Evolutionary conservation across 2,888 invertebrate genomes (phyloP).

Genomic region (Hydrotaea cyrtoneurina): DNA sequence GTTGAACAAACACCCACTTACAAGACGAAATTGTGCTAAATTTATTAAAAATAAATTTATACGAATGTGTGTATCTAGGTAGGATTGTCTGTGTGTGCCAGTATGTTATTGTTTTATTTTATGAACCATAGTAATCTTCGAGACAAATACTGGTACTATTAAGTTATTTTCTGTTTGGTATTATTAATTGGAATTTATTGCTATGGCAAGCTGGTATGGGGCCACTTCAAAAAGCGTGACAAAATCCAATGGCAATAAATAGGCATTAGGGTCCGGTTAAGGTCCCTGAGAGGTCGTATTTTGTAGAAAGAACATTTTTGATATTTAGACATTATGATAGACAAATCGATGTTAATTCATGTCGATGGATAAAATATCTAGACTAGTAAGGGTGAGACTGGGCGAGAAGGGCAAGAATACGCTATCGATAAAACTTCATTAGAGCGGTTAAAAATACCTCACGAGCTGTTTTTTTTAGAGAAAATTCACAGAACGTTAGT

Average conservation of each 20-base stretch:
- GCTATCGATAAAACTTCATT: no score
- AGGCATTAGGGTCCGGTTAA: neutral
- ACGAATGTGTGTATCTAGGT: neutral
- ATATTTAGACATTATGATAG: no score
- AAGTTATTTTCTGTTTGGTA: neutral
- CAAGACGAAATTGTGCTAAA: neutral
- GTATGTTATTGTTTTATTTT: neutral
- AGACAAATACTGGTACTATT: neutral
- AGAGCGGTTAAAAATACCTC: no score
- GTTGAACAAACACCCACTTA: neutral
- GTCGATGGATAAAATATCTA: no score
- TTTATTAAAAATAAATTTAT: neutral
- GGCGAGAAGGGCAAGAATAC: no score
- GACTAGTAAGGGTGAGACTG: no score
- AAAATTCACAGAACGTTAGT: no score
- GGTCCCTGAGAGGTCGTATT: neutral
- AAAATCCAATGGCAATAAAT: neutral
- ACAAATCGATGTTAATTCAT: no score
- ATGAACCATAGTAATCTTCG: neutral
- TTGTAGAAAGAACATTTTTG: no score
- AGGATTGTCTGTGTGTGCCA: neutral
- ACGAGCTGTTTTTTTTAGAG: no score
- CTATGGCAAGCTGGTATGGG: neutral
- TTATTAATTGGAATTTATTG: constrained; percentile 7
- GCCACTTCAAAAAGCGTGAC: neutral